These are phyloP conservation scores for rat (Rattus norvegicus) DNA, from an alignment of 2,113 vertebrate genomes.

Conservation along the genomic window GRCr8 NC_086029.1:68640501-68641000, in stretches of 20 bases:
- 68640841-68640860: background rate
- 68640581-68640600: background rate
- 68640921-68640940: constrained; percentile 17
- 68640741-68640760: background rate
- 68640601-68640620: background rate
- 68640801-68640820: constrained; percentile 24
- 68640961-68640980: background rate
- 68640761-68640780: background rate
- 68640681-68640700: background rate
- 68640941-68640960: background rate
- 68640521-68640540: background rate
- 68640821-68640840: constrained; percentile 52
- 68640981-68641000: background rate
- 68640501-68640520: background rate
- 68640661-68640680: constrained; percentile 62
- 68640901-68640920: background rate
- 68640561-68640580: background rate
- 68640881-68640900: background rate
- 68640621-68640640: background rate
- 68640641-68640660: constrained; percentile 10
- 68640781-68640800: constrained; percentile 54
- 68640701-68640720: background rate
- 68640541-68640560: background rate
- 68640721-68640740: background rate
- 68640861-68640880: constrained; percentile 28